These are phyloP conservation scores for Smittia sp. DNA, from an alignment of 2,888 invertebrate genomes.

Conservation along the genomic window DNA sequence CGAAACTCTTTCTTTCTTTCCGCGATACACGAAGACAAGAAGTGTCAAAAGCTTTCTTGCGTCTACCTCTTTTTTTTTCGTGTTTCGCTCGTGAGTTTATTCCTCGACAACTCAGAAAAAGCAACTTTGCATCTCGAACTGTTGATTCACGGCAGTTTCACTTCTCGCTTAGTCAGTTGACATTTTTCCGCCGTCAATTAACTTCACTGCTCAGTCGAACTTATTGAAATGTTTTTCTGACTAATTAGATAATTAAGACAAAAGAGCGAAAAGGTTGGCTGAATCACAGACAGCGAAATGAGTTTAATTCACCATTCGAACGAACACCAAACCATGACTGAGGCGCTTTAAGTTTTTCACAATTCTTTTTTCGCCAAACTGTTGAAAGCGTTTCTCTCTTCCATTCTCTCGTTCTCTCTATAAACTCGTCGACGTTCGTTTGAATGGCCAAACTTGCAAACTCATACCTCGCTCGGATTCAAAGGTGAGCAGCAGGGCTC, in stretches of 20 bases:
- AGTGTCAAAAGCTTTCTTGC: slow-evolving; percentile 10
- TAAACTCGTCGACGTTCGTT: neutral
- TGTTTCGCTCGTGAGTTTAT: neutral
- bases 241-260: slow-evolving; percentile 4
- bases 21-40: neutral
- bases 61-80: neutral
- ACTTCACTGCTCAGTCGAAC: neutral
- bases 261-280: neutral
- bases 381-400: slow-evolving; percentile 23
- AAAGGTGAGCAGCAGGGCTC: no score
- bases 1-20: slow-evolving; percentile 12
- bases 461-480: neutral
- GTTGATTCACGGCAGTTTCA: neutral
- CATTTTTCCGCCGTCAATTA: neutral
- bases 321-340: slow-evolving; percentile 27
- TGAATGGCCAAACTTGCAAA: neutral
- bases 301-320: slow-evolving; percentile 18
- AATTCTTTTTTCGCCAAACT: slow-evolving; percentile 20
- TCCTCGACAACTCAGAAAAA: neutral
- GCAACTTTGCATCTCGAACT: neutral
- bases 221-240: slow-evolving; percentile 9
- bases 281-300: slow-evolving; percentile 22
- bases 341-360: slow-evolving; percentile 11
- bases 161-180: neutral
- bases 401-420: neutral